Evolutionary conservation across 2,113 vertebrate genomes (phyloP).

Genomic region (Toxotes chatareus): DNA sequence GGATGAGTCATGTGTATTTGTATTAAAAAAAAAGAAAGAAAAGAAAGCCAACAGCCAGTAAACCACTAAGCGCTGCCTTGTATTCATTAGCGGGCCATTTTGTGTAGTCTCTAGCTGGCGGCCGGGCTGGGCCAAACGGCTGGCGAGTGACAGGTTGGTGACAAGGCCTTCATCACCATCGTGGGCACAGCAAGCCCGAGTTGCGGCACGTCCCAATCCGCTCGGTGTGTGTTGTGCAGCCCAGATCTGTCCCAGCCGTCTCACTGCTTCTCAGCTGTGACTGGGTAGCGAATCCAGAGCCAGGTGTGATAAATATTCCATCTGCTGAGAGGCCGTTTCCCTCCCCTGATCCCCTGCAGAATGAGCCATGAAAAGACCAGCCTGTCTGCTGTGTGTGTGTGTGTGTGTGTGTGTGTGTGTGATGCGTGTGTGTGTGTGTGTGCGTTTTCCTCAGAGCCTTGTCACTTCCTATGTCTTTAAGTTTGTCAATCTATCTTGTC

Average conservation of each 20-base stretch:
- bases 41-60: conserved; percentile 21
- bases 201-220: conserved; percentile 30
- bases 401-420: conserved; percentile 21
- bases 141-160: conserved; percentile 61
- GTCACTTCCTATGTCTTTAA: conserved; percentile 49
- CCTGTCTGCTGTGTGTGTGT: conserved; percentile 52
- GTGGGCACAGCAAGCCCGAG: conserved; percentile 27
- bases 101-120: conserved; percentile 31
- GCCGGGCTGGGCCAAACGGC: conserved; percentile 6
- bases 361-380: conserved; percentile 76
- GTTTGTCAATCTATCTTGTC: conserved; percentile 48
- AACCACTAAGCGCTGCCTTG: conserved; percentile 44
- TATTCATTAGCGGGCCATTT: conserved; percentile 66
- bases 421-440: background rate
- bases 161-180: conserved; percentile 68
- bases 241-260: conserved; percentile 71
- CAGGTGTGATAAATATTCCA: conserved; percentile 78
- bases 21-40: background rate
- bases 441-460: conserved; percentile 41
- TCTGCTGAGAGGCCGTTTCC: conserved; percentile 70
- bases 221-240: conserved; percentile 49
- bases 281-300: conserved; percentile 40
- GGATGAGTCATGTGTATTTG: background rate
- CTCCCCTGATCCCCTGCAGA: conserved; percentile 66
- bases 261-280: conserved; percentile 64